These are phyloP conservation scores for Diarsia rubi DNA, from an alignment of 2,888 invertebrate species.

Conservation along the genomic window DNA sequence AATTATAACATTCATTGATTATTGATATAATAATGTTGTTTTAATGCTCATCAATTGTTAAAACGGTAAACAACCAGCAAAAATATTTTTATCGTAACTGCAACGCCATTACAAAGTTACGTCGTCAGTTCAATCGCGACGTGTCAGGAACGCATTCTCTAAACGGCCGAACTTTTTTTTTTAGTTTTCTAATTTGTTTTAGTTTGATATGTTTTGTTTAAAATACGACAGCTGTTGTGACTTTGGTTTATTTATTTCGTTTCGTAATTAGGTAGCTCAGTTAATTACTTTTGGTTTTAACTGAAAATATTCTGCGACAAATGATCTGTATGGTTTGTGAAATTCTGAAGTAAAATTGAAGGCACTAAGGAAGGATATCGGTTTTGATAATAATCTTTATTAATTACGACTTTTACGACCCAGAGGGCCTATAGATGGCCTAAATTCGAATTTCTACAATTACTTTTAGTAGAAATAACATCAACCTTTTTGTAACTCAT, in stretches of 20 bases:
- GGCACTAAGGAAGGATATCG: not conserved
- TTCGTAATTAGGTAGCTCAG: not conserved
- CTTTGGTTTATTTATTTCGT: conserved; percentile 7
- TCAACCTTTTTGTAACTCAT: not conserved
- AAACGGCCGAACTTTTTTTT: too few species aligned
- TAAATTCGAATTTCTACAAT: too few species aligned
- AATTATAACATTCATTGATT: too few species aligned
- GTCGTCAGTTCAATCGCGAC: too few species aligned
- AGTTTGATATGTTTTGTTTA: conserved; percentile 25
- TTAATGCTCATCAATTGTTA: too few species aligned
- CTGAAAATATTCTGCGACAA: not conserved
- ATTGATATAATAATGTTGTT: too few species aligned
- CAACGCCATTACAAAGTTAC: too few species aligned
- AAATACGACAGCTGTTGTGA: conserved; percentile 21
- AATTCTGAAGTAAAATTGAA: not conserved
- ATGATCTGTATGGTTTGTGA: not conserved
- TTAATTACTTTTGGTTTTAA: not conserved
- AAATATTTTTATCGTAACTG: too few species aligned
- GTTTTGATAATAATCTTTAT: conserved; percentile 1
- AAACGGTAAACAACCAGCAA: too few species aligned
- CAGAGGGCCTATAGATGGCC: too few species aligned
- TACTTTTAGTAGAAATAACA: not conserved
- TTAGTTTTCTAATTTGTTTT: conserved; percentile 37
- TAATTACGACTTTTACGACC: not conserved
- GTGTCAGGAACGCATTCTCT: too few species aligned